Evolutionary conservation across 2,113 vertebrate species (phyloP), one percentile per base, ranked within the genome.

Genomic region (Pungitius pungitius): DNA sequence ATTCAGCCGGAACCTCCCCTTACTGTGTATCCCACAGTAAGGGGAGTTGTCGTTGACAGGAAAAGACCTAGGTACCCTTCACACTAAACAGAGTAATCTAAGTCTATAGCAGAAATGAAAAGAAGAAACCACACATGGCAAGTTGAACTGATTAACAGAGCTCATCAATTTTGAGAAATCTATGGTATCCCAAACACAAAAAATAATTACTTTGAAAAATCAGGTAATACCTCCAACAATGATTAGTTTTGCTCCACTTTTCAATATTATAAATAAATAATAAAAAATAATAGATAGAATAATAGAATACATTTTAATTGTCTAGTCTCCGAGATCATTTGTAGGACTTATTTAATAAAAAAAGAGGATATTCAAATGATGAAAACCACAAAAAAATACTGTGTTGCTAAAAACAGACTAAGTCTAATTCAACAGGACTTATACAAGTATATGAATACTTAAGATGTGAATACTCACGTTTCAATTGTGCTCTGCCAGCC

Each of bases 1-100:
- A 66, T 61, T 71, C 47, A 51, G 60, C 47, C 55, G 56, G 22
- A 60, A 45, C 24, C 39, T 45, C 40, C 35, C 63, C 58, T 54
- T 22, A 30, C 52, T 39, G 24, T 40, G 33, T 2, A 26, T 24
- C 37, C 27, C n/a, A 3, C 43, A 49, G 14, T 45, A 30, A 26
- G 51, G n/a, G 8, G 12, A 37, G 0, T 8, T 12, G 6, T 56
- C 39, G 15, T 33, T 56, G 2, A 45, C 9, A 11, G 7, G 17
- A 68, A 45, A 72, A 66, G 11, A 43, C 56, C 42, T 15, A 39
- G 14, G 22, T 6, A 26, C 14, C 24, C 20, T 20, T 54, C 30
- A n/a, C 13, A 18, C 20, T 37, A 26, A n/a, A 22, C 20, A 30
- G 15, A 45, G 2, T 26, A 20, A 45, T 15, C 11, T 17, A 35